Conservation (phyloP, 2,113 vertebrate genomes). For the Bubo blakistoni region DNA sequence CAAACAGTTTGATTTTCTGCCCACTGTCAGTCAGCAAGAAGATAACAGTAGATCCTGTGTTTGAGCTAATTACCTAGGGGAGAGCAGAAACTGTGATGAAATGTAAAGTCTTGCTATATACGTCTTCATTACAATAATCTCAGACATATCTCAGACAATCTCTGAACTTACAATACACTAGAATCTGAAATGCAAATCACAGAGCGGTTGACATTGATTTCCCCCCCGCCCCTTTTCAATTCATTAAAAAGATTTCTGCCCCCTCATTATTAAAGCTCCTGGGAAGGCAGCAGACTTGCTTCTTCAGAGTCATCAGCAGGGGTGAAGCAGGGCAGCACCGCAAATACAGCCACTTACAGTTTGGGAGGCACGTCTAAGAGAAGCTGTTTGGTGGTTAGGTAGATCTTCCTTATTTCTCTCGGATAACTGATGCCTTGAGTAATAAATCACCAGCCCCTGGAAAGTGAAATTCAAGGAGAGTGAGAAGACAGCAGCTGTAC, state of each 20-base stretch:
- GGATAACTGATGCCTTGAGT: not conserved
- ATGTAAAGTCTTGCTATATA: not conserved
- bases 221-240: not conserved
- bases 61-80: constrained; percentile 79
- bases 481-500: not conserved
- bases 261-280: not conserved
- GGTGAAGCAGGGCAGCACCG: not conserved
- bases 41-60: constrained; percentile 75
- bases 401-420: not conserved
- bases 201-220: not conserved
- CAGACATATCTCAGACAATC: not conserved
- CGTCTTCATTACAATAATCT: constrained; percentile 18
- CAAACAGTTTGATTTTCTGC: constrained; percentile 82
- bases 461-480: not conserved
- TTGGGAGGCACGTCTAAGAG: not conserved
- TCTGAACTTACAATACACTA: not conserved
- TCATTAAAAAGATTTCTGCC: not conserved
- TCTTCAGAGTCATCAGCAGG: not conserved
- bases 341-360: not conserved
- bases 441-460: not conserved
- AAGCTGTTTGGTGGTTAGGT: not conserved
- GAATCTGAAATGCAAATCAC: not conserved
- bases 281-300: not conserved
- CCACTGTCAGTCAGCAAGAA: constrained; percentile 83
- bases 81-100: constrained; percentile 3